Base-by-base conservation (phyloP, 1,140 invertebrate species). In the Chrysoperla carnea region DNA sequence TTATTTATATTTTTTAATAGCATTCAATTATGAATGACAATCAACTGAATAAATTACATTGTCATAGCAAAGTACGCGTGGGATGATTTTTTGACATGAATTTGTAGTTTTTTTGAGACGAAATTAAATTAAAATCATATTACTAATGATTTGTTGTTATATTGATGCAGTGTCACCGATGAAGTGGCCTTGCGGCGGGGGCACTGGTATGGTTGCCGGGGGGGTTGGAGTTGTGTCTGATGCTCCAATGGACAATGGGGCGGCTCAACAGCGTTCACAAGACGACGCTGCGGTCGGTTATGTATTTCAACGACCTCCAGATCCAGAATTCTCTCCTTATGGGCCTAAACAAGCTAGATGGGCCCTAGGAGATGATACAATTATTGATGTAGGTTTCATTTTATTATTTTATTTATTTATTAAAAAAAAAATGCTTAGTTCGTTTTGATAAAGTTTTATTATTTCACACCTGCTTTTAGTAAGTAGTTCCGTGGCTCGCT, bases 231-330 rank as follows among this genome's bases (percentile, higher is more conserved):
- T 50, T 48, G 49, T 49, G 40, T 33, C 37, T 31, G 29, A 39
- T 31, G 54, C 59, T 43, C 31, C 31, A 12, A 58, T 59, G 57
- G 58, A 59, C 43, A 36, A 38, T 27, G 49, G 52, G 42, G 28
- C 36, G 31, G 39, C 38, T 33, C 31, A 33, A 39, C 59, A 60
- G 47, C 51, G 56, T 42, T 54, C 57, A 38, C 59, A 61, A 49
- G 85, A 89, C 60, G 86, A 89, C 70, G 82, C 82, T 41, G 78
- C 81, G 57, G 84, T 89, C 47, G 78, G 83, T 51, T 90, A 90
- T 61, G 80, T 86, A 43, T 90, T 85, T 62, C 84, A 88, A 66
- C 64, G 84, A 49, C 75, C 77, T 15, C 76, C 81, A 43, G 83
- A 88, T 57, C 68, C 74, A 38, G 81, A 84, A 53, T 76, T 84